Conservation (phyloP, 2,113 vertebrate genomes). For the Mohoua ochrocephala region DNA sequence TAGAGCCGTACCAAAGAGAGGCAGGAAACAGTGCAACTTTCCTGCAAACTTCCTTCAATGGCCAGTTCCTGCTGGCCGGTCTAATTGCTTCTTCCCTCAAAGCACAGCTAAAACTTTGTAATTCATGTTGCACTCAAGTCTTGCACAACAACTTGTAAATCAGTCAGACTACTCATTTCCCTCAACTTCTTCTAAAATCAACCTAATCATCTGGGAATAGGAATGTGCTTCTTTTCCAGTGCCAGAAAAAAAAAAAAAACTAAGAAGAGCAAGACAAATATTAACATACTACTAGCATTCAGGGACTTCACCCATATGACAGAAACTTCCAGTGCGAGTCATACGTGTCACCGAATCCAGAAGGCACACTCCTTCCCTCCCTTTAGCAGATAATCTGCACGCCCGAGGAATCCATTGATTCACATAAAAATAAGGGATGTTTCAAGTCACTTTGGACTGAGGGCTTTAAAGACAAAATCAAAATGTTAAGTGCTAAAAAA, state of each 20-base stretch:
- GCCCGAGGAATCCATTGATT: neutral
- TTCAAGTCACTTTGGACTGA: neutral
- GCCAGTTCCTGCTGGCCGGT: neutral
- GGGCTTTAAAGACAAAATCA: neutral
- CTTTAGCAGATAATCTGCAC: neutral
- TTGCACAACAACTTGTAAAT: neutral
- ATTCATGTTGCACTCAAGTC: neutral
- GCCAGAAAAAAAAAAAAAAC: neutral
- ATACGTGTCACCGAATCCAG: neutral
- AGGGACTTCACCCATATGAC: neutral
- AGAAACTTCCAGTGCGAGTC: neutral
- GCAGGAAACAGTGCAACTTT: neutral
- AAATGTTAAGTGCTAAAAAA: neutral
- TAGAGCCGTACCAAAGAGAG: slow-evolving; percentile 32
- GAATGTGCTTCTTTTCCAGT: neutral
- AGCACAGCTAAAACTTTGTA: neutral
- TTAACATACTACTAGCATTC: neutral
- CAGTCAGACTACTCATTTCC: neutral
- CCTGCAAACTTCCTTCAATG: neutral
- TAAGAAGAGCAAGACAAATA: neutral
- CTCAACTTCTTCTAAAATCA: neutral
- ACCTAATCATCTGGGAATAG: neutral
- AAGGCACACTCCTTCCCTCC: neutral
- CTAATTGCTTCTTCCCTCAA: slow-evolving; percentile 1
- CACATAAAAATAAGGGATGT: neutral